Percentiles rank a stretch among this genome's conserved stretches.
Conservation (phyloP, 2,888 invertebrate species). For the Mechanitis mazaeus region DNA sequence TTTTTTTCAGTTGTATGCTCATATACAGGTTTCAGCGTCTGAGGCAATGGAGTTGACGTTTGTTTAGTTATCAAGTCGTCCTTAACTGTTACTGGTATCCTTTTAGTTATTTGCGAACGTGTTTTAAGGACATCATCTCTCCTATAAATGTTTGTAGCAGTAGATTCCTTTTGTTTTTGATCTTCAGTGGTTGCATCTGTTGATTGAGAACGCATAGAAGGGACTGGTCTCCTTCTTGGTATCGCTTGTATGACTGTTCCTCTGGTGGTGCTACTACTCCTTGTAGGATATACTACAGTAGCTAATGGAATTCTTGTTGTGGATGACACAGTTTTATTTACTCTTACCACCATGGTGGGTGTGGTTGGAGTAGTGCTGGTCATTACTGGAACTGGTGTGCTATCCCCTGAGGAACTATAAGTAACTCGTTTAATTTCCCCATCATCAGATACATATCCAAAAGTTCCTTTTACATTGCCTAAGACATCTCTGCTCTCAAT, state of each 20-base stretch:
- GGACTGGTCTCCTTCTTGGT: constrained; percentile 70
- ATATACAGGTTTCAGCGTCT: constrained; percentile 72
- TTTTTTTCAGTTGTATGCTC: constrained; percentile 69
- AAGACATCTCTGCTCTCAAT: constrained; percentile 87
- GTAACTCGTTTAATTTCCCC: constrained; percentile 88
- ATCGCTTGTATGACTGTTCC: constrained; percentile 81
- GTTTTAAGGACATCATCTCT: constrained; percentile 51
- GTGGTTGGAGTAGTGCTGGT: constrained; percentile 54
- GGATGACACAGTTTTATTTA: constrained; percentile 68
- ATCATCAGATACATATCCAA: constrained; percentile 86
- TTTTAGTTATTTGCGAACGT: constrained; percentile 58
- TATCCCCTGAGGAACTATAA: constrained; percentile 77
- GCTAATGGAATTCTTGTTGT: constrained; percentile 72
- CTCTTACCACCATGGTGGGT: constrained; percentile 67
- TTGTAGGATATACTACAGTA: constrained; percentile 71
- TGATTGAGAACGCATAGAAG: constrained; percentile 49
- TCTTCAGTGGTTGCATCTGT: constrained; percentile 50
- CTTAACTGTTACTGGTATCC: constrained; percentile 47
- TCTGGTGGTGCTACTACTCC: constrained; percentile 74
- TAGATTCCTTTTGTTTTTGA: constrained; percentile 50
- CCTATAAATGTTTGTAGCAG: constrained; percentile 57
- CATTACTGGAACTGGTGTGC: constrained; percentile 59
- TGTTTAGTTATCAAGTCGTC: constrained; percentile 63
- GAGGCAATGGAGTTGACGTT: constrained; percentile 57
- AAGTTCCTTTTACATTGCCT: constrained; percentile 89